These are phyloP conservation scores for Sakesphorus luctuosus DNA, from an alignment of 2,113 vertebrate species.

Conservation along the genomic window DNA sequence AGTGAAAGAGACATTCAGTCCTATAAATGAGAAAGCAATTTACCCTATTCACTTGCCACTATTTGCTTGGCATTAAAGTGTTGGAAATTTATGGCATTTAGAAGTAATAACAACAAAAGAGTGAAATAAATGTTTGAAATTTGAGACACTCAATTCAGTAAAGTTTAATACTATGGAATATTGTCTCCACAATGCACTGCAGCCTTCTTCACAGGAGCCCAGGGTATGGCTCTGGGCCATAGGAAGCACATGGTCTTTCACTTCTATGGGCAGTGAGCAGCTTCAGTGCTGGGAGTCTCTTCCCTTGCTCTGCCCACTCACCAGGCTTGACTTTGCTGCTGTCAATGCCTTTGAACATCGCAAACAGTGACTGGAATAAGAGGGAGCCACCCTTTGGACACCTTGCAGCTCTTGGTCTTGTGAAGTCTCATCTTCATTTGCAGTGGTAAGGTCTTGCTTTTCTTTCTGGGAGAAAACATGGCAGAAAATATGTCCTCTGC, in stretches of 20 bases:
- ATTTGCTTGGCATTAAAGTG: not conserved
- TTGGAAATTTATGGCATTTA: not conserved
- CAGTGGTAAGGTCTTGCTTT: not conserved
- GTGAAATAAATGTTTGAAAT: not conserved
- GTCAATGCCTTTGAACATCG: not conserved
- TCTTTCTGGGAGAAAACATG: not conserved
- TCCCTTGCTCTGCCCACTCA: not conserved
- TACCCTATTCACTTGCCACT: not conserved
- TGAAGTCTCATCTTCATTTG: not conserved
- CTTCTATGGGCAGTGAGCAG: not conserved
- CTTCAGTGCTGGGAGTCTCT: not conserved
- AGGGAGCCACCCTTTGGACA: too few species aligned
- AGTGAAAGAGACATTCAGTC: not conserved
- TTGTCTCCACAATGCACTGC: not conserved
- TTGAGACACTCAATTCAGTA: not conserved
- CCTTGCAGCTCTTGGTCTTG: not conserved
- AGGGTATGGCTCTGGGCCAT: not conserved
- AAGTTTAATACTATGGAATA: not conserved
- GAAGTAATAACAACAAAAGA: not conserved
- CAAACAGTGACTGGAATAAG: not conserved
- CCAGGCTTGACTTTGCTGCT: not conserved
- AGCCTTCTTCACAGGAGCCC: not conserved
- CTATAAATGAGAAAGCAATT: not conserved
- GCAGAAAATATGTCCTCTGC: not conserved
- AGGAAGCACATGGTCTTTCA: not conserved